Base-by-base conservation (phyloP, 2,113 vertebrate genomes). In the Crypturellus undulatus region DNA sequence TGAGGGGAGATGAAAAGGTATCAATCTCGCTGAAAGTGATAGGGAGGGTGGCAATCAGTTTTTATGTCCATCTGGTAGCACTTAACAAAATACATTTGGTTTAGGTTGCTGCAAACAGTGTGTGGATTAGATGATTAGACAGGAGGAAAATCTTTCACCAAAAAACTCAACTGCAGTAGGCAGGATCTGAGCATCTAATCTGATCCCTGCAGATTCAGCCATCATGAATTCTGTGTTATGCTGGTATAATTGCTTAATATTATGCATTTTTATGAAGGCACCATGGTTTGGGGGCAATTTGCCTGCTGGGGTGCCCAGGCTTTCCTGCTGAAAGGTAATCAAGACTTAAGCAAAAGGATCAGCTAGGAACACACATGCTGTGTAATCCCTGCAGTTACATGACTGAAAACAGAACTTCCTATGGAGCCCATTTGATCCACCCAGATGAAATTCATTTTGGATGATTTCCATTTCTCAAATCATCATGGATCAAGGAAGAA, bases 401-500 rank as follows among this genome's bases (percentile, higher is more conserved):
- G 1, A 92, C 79, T 76, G 79, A 89, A 92, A 93, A 43, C 79
- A 93, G 90, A 85, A 68, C 54, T 94, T 92, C 78, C 89, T 63
- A 28, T 0, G 0, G 45, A 82, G 69, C 49, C 59, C 42, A 22
- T 67, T 84, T 92, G 75, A 92, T 91, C 94, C 67, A 78, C 34
- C 10, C 38, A 82, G 82, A 83, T 73, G 64, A 87, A 91, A 91
- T 79, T 76, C 1, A 71, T 62, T 90, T 90, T 6, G 20, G 38
- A 70, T 56, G 36, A 59, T 80, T 95, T 89, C 78, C 15, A 5
- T 86, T 93, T 84, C 85, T 82, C 59, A 84, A 77, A 47, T 84
- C 36, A 25, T 85, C 68, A 65, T 38, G 45, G 68, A 62, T 59
- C 89, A 82, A 92, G 51, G 78, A 86, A 92, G 62, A 94, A 65